Evolutionary conservation across 2,113 vertebrate species (phyloP), one percentile per base, ranked within the genome.

Genomic region (Megaptera novaeangliae): DNA sequence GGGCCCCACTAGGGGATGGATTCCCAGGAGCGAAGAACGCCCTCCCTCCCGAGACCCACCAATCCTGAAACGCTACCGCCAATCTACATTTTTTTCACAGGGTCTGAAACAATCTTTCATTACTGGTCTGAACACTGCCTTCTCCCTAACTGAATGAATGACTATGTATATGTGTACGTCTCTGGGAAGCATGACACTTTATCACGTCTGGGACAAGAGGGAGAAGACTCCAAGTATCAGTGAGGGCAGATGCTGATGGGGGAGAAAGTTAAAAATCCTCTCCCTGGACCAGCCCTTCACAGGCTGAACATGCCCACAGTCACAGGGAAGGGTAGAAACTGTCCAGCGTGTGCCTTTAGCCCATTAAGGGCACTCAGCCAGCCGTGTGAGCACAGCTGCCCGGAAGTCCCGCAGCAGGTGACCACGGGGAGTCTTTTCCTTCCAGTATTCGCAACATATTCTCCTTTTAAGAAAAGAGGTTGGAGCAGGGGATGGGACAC

Each of bases 261-360:
- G 39, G 36, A 17, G 18, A 8, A 10, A 21, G 34, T 80, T 21
- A 77, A 78, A 75, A 12, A n/a, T 21, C 13, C 1, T 18, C n/a
- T 18, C 34, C 46, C 23, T 1, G 13, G n/a, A 80, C 18, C 27
- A 69, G 77, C 34, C 52, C 36, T 23, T 66, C 52, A 7, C 0
- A 66, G 75, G 77, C 41, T 4, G 1, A 34, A 13, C 9, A 1
- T 6, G 41, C 23, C 13, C 49, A 36, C 1, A 0, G n/a, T 14
- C 66, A 31, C 5, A 69, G 36, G 36, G 27, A 6, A 64, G 44
- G n/a, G 46, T 8, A 72, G 63, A 55, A 61, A 41, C 0, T 2
- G 20, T 8, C 41, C 13, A n/a, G 78, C 1, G 9, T 5, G 25
- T 3, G 10, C 17, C n/a, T 61, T 41, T 13, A 8, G 46, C 29